Conservation (phyloP, 30 jellyfish, hydroid and myxozoan species). For the Phacellophora camtschatica region DNA sequence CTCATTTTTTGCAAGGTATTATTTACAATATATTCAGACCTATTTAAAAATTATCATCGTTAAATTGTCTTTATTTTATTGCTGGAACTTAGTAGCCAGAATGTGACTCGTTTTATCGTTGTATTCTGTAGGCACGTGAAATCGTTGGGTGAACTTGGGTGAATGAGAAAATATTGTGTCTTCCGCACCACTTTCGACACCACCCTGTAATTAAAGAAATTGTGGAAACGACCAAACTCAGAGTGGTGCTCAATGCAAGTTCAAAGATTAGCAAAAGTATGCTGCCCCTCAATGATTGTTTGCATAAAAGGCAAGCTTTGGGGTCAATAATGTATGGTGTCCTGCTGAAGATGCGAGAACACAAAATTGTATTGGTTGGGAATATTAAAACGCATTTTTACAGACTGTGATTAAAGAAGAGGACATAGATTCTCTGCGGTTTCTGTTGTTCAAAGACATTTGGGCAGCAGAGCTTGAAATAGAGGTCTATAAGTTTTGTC, state of each 20-base stretch:
- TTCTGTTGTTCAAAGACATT: neutral
- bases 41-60: too few relatives aligned
- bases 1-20: too few relatives aligned
- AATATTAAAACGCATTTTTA: slow-evolving; percentile 4
- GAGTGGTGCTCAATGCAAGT: slow-evolving; percentile 3
- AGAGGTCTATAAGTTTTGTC: neutral
- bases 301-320: slow-evolving; percentile 16
- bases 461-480: neutral
- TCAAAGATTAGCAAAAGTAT: neutral
- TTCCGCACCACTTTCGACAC: too few relatives aligned
- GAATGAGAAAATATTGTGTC: too few relatives aligned
- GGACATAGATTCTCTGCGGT: slow-evolving; percentile 4
- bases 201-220: neutral
- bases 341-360: slow-evolving; percentile 3
- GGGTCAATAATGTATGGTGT: slow-evolving; percentile 8
- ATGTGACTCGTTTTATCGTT: too few relatives aligned
- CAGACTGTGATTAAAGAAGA: slow-evolving; percentile 1
- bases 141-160: too few relatives aligned
- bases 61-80: too few relatives aligned
- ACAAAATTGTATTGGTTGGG: slow-evolving; percentile 11
- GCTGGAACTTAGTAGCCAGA: too few relatives aligned
- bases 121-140: too few relatives aligned
- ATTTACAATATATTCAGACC: too few relatives aligned
- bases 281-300: slow-evolving; percentile 3
- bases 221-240: slow-evolving; percentile 7